phyloP scores from a whole-genome alignment of 2,888 invertebrate genomes.

The Orthosia gracilis region DNA sequence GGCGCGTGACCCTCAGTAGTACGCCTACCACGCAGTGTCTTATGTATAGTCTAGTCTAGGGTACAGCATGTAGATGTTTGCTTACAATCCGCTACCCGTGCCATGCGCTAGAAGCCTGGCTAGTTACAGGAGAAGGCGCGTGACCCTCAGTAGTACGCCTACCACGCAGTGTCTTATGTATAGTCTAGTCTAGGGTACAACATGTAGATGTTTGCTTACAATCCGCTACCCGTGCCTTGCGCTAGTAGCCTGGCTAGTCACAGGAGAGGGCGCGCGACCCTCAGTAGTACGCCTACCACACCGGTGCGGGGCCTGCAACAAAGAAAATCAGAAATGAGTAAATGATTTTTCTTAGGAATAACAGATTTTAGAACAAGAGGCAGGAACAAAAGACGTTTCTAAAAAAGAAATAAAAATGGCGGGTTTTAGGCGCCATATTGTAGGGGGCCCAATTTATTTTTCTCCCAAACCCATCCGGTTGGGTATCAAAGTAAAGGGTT shows the following conservation, averaged over 20 bases:
- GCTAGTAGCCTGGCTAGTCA: conserved; percentile 88
- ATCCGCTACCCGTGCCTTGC: conserved; percentile 89
- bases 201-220: conserved; percentile 77
- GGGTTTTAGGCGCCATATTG: too few relatives aligned
- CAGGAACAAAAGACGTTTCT: too few relatives aligned
- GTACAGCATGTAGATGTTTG: conserved; percentile 11
- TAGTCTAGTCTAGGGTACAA: background rate
- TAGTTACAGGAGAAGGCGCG: conserved; percentile 61
- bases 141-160: too few relatives aligned
- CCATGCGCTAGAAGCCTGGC: conserved; percentile 86
- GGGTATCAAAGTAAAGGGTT: too few relatives aligned
- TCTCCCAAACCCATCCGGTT: too few relatives aligned
- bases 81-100: conserved; percentile 90
- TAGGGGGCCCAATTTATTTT: too few relatives aligned
- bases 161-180: background rate
- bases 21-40: background rate
- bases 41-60: background rate
- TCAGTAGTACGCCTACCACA: conserved; percentile 86
- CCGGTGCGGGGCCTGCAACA: conserved; percentile 87
- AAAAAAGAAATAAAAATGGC: too few relatives aligned
- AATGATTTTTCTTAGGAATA: background rate
- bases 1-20: conserved; percentile 78
- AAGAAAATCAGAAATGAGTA: conserved; percentile 40
- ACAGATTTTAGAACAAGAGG: too few relatives aligned
- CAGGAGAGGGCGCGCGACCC: conserved; percentile 86